Evolutionary conservation across 2,113 vertebrate genomes (phyloP).

Genomic region (Herpetotheres cachinnans): DNA sequence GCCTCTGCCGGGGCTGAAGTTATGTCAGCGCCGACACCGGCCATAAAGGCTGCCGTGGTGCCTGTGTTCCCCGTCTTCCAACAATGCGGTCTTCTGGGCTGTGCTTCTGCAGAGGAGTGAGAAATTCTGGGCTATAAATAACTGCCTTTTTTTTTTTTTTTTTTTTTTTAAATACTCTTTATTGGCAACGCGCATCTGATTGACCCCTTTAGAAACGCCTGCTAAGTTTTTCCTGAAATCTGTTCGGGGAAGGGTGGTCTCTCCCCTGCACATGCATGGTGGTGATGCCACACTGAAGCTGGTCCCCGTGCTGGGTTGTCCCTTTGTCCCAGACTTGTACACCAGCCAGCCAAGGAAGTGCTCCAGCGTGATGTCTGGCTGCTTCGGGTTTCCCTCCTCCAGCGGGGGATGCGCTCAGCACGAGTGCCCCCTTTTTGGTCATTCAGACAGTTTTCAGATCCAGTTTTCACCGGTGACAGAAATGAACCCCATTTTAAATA

Average conservation of each 20-base stretch:
- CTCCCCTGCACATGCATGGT: background rate
- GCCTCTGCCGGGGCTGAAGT: background rate
- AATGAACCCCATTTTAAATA: background rate
- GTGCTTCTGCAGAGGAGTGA: background rate
- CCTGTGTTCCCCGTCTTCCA: background rate
- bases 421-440: background rate
- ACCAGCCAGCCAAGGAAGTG: background rate
- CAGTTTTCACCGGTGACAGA: background rate
- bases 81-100: slow-evolving; percentile 16
- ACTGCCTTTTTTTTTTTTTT: background rate
- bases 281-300: background rate
- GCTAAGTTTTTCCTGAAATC: background rate
- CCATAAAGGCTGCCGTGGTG: background rate
- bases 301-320: background rate
- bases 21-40: background rate
- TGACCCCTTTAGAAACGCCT: background rate
- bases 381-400: background rate
- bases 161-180: background rate
- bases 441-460: background rate
- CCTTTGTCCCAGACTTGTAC: slow-evolving; percentile 52
- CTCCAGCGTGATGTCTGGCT: background rate
- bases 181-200: background rate
- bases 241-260: background rate
- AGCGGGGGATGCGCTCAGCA: background rate
- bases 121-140: slow-evolving; percentile 11